Conservation (phyloP, 2,113 vertebrate species). For the Zootoca vivipara region DNA sequence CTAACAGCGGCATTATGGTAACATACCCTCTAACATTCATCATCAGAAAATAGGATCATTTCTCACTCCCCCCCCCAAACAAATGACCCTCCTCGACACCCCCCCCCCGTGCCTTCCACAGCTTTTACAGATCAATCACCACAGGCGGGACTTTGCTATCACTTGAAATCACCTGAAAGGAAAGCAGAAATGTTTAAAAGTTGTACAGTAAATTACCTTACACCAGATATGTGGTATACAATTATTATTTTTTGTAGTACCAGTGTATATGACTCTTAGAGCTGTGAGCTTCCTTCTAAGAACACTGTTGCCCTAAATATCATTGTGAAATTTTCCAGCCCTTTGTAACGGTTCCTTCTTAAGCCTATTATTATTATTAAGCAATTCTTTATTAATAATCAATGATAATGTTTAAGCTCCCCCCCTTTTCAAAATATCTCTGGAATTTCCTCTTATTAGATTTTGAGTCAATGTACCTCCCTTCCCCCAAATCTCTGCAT, state of each 20-base stretch:
- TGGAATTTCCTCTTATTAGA: slow-evolving; percentile 74
- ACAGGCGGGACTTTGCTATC: background rate
- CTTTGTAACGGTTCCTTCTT: slow-evolving; percentile 56
- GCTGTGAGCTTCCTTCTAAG: slow-evolving; percentile 37
- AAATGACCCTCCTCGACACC: no score
- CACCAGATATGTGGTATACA: background rate
- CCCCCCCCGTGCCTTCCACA: no score
- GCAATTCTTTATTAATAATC: slow-evolving; percentile 75
- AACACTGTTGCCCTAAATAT: slow-evolving; percentile 56
- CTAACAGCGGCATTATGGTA: no score
- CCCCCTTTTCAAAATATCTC: slow-evolving; percentile 65
- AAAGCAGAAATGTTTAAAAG: background rate
- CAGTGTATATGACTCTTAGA: background rate
- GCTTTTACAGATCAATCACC: no score
- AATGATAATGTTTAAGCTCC: slow-evolving; percentile 63
- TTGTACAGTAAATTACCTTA: background rate
- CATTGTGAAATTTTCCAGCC: slow-evolving; percentile 58
- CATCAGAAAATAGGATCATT: no score
- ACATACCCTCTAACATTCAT: no score
- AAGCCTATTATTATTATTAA: slow-evolving; percentile 66
- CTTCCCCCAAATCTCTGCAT: slow-evolving; percentile 61
- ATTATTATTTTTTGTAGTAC: background rate
- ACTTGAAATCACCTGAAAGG: background rate
- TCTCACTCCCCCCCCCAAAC: no score
- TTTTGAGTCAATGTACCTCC: slow-evolving; percentile 74